phyloP scores from a whole-genome alignment of 1,140 invertebrate genomes.

The Armadillidium nasatum region DNA sequence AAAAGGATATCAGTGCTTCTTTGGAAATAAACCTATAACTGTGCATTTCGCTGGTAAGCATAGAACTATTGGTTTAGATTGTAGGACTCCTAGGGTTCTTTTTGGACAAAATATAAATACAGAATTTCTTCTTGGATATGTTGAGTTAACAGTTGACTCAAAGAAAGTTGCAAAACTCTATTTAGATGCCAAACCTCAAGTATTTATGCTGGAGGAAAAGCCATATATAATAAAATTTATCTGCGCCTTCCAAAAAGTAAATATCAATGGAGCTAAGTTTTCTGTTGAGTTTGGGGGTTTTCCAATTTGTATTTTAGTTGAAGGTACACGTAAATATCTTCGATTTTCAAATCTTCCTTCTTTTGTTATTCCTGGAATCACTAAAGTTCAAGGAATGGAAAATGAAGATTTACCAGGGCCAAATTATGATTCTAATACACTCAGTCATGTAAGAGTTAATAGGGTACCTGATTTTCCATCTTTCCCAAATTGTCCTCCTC shows the following conservation, averaged over 20 bases:
- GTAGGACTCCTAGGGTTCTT: constrained; percentile 69
- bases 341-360: constrained; percentile 73
- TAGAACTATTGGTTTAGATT: constrained; percentile 71
- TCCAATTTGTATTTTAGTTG: constrained; percentile 77
- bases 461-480: too few relatives aligned
- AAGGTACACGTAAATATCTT: constrained; percentile 74
- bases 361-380: constrained; percentile 55
- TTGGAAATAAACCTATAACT: constrained; percentile 78
- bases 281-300: constrained; percentile 79
- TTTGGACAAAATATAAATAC: constrained; percentile 58
- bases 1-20: constrained; percentile 79
- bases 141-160: constrained; percentile 75
- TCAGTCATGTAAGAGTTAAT: too few relatives aligned
- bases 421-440: too few relatives aligned
- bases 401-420: not conserved
- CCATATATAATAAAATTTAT: constrained; percentile 72
- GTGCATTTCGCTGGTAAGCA: constrained; percentile 75
- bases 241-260: constrained; percentile 65
- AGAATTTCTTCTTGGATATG: constrained; percentile 74
- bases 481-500: too few relatives aligned
- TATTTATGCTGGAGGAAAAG: constrained; percentile 62
- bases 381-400: constrained; percentile 42
- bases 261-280: constrained; percentile 78
- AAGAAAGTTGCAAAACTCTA: constrained; percentile 69
- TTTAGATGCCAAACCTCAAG: constrained; percentile 78